Conservation (phyloP, 1,140 invertebrate species). For the Penaeus chinensis region DNA sequence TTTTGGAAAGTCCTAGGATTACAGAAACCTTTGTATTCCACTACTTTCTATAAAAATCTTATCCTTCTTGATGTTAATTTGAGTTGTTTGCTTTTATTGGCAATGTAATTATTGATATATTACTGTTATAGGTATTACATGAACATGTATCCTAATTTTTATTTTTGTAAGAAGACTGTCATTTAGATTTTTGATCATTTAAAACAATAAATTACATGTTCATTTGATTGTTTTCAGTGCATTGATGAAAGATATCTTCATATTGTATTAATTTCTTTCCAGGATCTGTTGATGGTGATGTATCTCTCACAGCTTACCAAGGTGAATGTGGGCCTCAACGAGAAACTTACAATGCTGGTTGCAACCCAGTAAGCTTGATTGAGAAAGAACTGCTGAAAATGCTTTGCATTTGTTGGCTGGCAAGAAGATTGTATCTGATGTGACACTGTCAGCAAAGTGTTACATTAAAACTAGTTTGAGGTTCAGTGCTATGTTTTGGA, state of each 20-base stretch:
- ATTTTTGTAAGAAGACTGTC: no score
- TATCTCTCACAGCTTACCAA: slow-evolving; percentile 95
- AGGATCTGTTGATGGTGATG: slow-evolving; percentile 95
- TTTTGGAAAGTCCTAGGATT: no score
- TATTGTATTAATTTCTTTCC: slow-evolving; percentile 66
- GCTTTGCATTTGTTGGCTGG: neutral
- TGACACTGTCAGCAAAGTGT: neutral
- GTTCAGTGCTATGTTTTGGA: neutral
- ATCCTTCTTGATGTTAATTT: no score
- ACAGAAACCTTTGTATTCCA: no score
- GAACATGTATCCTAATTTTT: no score
- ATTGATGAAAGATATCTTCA: neutral
- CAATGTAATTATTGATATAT: no score
- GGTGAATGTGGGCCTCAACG: slow-evolving; percentile 93
- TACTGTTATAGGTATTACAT: no score
- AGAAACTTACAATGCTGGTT: slow-evolving; percentile 77
- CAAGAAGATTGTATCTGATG: neutral
- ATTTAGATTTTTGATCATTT: no score
- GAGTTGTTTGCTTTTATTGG: no score
- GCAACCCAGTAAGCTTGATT: slow-evolving; percentile 38
- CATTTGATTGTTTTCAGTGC: neutral
- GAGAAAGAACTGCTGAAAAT: neutral
- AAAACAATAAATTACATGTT: no score
- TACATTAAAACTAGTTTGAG: neutral
- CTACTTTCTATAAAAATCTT: no score